A percentile compares a stretch with the other conserved stretches of the same genome.
These are phyloP conservation scores for Melipona bicolor DNA, from an alignment of 2,888 invertebrate species.

Conservation along the genomic window DNA sequence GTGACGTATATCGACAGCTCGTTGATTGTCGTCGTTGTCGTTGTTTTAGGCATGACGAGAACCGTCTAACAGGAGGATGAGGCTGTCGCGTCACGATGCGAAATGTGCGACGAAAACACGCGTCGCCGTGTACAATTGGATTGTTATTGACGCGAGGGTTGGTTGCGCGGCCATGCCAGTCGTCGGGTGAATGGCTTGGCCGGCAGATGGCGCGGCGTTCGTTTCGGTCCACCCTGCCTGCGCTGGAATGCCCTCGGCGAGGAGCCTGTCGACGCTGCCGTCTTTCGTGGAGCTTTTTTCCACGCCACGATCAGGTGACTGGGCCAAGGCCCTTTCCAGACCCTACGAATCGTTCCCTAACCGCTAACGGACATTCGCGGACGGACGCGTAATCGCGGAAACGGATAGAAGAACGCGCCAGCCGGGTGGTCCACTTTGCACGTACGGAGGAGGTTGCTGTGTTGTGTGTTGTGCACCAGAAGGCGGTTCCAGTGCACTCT, in stretches of 20 bases:
- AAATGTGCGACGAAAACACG: neutral
- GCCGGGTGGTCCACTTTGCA: conserved; percentile 52
- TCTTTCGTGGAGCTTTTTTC: conserved; percentile 62
- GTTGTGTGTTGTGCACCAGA: conserved; percentile 67
- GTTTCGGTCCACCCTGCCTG: conserved; percentile 77
- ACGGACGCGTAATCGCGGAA: conserved; percentile 8
- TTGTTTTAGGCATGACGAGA: conserved; percentile 6
- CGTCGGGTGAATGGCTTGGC: conserved; percentile 59
- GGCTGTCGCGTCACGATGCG: neutral
- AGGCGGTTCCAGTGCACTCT: conserved; percentile 65
- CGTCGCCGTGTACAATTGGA: conserved; percentile 27
- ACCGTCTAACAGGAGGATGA: conserved; percentile 21
- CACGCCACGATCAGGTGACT: conserved; percentile 57
- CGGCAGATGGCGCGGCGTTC: conserved; percentile 77
- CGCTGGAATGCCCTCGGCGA: conserved; percentile 71
- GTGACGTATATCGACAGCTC: neutral
- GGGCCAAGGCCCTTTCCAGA: conserved; percentile 24
- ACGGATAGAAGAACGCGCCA: conserved; percentile 37
- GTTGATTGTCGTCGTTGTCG: neutral
- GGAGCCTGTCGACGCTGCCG: conserved; percentile 66
- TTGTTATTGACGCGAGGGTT: conserved; percentile 74
- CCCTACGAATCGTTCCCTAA: neutral
- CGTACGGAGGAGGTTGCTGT: conserved; percentile 35
- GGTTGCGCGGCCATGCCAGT: conserved; percentile 75
- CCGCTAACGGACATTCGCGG: conserved; percentile 30